A percentile compares a stretch with the other conserved stretches of the same genome.
Conservation (phyloP, 2,113 vertebrate genomes). For the Catharus minimus region DNA sequence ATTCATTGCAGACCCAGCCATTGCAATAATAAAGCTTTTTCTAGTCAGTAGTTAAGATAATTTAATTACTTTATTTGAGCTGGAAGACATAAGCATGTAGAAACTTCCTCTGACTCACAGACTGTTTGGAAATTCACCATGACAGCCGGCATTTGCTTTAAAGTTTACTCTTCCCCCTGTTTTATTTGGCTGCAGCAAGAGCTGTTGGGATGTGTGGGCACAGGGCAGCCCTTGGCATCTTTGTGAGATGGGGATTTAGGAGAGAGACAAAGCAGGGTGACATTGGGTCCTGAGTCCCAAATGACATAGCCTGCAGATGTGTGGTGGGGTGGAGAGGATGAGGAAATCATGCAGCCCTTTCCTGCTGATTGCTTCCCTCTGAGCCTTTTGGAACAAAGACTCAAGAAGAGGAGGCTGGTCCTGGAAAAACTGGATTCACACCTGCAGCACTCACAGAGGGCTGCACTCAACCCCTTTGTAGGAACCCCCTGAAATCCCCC, state of each 20-base stretch:
- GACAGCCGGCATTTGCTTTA: background rate
- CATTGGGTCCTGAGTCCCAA: background rate
- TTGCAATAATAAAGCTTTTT: constrained; percentile 46
- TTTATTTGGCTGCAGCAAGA: background rate
- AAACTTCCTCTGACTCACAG: constrained; percentile 46
- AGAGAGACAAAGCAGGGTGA: background rate
- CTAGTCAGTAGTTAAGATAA: constrained; percentile 38
- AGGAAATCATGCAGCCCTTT: background rate
- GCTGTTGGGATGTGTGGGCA: background rate
- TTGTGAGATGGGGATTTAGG: background rate
- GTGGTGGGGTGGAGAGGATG: background rate
- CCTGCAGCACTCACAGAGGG: background rate
- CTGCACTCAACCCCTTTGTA: background rate
- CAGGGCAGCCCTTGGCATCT: background rate
- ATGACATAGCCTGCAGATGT: background rate
- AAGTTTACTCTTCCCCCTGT: background rate
- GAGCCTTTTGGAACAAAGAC: background rate
- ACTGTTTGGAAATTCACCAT: constrained; percentile 50
- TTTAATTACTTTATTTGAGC: constrained; percentile 61
- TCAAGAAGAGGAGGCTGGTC: background rate
- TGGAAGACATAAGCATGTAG: constrained; percentile 32
- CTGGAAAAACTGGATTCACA: background rate
- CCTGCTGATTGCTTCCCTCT: background rate
- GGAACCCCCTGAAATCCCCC: background rate
- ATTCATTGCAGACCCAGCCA: constrained; percentile 54